Evolutionary conservation across 2,797 vertebrate species (phyloP).

Genomic region (Myotis pilosus): DNA sequence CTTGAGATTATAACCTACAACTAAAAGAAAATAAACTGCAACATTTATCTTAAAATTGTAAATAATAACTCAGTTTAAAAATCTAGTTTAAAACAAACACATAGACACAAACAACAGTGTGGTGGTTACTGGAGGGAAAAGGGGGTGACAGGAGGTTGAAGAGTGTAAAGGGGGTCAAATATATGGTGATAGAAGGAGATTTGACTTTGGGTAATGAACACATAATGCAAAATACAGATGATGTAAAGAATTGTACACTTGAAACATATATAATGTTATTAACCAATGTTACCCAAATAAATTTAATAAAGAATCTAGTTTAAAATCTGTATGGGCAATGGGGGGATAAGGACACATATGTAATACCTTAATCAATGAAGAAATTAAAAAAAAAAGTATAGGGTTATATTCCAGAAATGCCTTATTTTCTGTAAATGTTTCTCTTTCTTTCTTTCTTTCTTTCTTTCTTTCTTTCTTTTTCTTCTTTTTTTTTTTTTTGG

Average conservation of each 20-base stretch:
- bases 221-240: background rate
- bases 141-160: background rate
- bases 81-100: background rate
- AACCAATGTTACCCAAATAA: background rate
- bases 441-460: no score
- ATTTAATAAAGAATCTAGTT: background rate
- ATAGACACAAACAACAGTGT: background rate
- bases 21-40: background rate
- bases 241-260: background rate
- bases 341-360: no score
- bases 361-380: no score
- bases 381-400: background rate
- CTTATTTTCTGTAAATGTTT: constrained; percentile 25
- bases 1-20: background rate
- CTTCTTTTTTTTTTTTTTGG: no score
- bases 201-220: background rate
- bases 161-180: background rate
- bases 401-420: background rate
- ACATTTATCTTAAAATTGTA: background rate
- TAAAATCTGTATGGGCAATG: background rate
- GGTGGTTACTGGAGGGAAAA: background rate
- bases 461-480: no score
- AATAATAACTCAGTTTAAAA: constrained; percentile 26
- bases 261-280: background rate
- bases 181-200: background rate